These are phyloP conservation scores for Xestoiulus laeticollis DNA, from an alignment of 2,888 invertebrate species.

Conservation along the genomic window DNA sequence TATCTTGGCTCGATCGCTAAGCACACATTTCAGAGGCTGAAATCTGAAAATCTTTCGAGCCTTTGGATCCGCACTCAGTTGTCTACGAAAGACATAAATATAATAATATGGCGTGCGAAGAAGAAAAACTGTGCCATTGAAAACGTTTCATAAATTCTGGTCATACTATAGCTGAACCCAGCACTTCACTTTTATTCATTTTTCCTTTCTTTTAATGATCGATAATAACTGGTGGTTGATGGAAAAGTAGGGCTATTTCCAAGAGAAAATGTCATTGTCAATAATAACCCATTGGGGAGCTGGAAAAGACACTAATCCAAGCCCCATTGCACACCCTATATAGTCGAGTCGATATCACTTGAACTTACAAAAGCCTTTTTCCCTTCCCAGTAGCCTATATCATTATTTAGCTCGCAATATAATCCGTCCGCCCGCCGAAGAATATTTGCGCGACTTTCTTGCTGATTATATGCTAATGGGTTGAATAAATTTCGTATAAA, in stretches of 20 bases:
- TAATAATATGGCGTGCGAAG: neutral
- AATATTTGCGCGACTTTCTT: conserved; percentile 7
- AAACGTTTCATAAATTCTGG: conserved; percentile 34
- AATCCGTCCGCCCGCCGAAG: neutral
- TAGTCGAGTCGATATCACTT: conserved; percentile 8
- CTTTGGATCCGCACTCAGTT: neutral
- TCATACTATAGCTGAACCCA: neutral
- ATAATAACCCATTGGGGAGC: conserved; percentile 14
- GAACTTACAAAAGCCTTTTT: conserved; percentile 23
- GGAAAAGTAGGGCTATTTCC: conserved; percentile 20
- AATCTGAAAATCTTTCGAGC: neutral
- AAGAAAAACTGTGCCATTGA: conserved; percentile 21
- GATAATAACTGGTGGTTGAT: conserved; percentile 33
- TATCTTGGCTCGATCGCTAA: neutral
- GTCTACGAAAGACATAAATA: conserved; percentile 30
- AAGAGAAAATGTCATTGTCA: conserved; percentile 28
- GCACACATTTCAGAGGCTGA: neutral
- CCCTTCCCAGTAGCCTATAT: conserved; percentile 10
- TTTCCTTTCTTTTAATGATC: conserved; percentile 33
- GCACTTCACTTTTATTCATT: conserved; percentile 33
- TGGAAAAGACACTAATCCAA: conserved; percentile 24
- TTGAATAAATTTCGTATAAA: conserved; percentile 28
- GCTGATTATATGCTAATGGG: conserved; percentile 30
- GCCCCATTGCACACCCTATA: neutral
- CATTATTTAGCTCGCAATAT: neutral